A percentile compares a stretch with the other conserved stretches of the same genome.
Conservation (phyloP, 23 tunicate genomes). For the Diplosoma virens region DNA sequence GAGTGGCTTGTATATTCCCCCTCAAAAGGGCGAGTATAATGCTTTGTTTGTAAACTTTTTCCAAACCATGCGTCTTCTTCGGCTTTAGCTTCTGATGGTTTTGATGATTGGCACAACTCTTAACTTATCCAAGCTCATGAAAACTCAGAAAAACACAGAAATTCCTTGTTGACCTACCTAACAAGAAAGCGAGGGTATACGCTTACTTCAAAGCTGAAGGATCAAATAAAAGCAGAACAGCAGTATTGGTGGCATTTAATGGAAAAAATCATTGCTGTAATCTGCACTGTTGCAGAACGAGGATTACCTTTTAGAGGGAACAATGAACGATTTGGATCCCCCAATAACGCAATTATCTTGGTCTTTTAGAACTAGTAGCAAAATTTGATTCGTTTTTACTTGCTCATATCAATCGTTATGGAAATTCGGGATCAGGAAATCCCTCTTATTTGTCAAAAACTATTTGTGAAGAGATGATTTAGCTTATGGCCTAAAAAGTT, state of each 20-base stretch:
- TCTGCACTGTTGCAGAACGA: conserved; percentile 29
- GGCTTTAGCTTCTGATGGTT: conserved; percentile 30
- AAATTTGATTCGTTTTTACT: conserved; percentile 43
- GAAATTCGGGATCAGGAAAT: conserved; percentile 40
- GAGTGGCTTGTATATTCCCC: conserved; percentile 32
- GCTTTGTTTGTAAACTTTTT: conserved; percentile 31
- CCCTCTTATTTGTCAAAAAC: conserved; percentile 31
- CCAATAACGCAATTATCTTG: conserved; percentile 43
- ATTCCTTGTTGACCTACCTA: conserved; percentile 16
- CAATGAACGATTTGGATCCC: conserved; percentile 48
- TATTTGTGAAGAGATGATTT: conserved; percentile 14
- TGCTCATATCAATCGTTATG: conserved; percentile 41
- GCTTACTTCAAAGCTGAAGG: conserved; percentile 38
- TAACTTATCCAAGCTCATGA: conserved; percentile 21
- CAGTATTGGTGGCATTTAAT: conserved; percentile 45
- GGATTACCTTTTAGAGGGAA: conserved; percentile 46
- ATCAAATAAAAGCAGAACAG: conserved; percentile 37
- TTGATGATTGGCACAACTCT: conserved; percentile 16
- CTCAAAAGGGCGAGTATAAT: conserved; percentile 17
- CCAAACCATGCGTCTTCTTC: conserved; percentile 23
- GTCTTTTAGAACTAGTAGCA: conserved; percentile 38
- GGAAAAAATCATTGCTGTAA: conserved; percentile 34
- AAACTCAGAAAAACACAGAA: conserved; percentile 24
- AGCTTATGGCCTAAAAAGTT: conserved; percentile 22
- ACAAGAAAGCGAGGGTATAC: conserved; percentile 34